Evolutionary conservation across 2,113 vertebrate species (phyloP).

Genomic region (Mixornis gularis): DNA sequence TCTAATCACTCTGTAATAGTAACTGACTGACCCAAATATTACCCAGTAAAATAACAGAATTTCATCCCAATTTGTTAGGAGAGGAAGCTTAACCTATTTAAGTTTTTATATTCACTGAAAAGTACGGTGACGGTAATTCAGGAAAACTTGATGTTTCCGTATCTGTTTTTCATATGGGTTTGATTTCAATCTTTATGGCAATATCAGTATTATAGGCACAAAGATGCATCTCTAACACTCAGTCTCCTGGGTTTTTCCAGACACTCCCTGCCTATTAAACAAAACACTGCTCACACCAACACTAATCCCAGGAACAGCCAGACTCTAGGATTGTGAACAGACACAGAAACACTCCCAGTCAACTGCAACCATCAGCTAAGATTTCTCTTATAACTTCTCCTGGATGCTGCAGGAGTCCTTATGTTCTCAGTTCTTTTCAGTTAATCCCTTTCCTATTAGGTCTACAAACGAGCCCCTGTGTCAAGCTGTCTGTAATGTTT

Average conservation of each 20-base stretch:
- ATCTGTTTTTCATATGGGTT: not conserved
- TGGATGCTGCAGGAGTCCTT: not conserved
- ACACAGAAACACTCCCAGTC: not conserved
- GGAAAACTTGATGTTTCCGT: not conserved
- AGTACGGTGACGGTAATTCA: not conserved
- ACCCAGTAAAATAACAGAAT: not conserved
- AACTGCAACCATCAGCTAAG: not conserved
- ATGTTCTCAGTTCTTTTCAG: not conserved
- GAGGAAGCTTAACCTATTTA: conserved; percentile 1
- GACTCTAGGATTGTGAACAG: not conserved
- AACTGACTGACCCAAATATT: conserved; percentile 55
- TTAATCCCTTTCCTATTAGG: not conserved
- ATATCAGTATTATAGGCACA: not conserved
- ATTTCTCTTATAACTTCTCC: not conserved
- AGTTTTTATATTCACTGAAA: not conserved
- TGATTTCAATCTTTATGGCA: not conserved
- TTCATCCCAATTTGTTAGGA: not conserved
- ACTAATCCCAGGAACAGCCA: not conserved
- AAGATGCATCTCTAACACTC: not conserved
- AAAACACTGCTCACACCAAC: not conserved
- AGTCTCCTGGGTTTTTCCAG: not conserved
- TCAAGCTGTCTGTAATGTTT: not conserved
- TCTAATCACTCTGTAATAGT: conserved; percentile 44
- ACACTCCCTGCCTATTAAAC: not conserved
- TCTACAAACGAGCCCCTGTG: not conserved